Conservation (phyloP, 1,140 invertebrate species). For the Brachionus calyciflorus region DNA sequence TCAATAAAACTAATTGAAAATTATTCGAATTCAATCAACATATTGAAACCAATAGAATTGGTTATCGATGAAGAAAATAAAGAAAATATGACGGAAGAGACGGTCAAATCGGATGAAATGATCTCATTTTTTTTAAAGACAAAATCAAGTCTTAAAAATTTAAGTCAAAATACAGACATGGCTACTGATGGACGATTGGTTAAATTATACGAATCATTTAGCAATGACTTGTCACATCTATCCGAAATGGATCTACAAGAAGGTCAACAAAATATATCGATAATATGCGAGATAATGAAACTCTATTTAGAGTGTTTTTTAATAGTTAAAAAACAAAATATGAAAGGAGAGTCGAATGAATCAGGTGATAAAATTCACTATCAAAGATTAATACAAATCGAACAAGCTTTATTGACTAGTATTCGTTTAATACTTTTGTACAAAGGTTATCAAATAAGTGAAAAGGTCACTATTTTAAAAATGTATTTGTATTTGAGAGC, state of each 20-base stretch:
- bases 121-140: slow-evolving; percentile 33
- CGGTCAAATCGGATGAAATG: not conserved
- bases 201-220: not conserved
- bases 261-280: not conserved
- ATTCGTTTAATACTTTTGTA: slow-evolving; percentile 24
- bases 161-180: not conserved
- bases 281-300: slow-evolving; percentile 36
- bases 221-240: not conserved
- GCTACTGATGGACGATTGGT: not conserved
- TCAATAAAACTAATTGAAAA: slow-evolving; percentile 64
- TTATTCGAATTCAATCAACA: not conserved
- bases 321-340: not conserved
- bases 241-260: slow-evolving; percentile 16
- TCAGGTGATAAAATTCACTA: slow-evolving; percentile 18
- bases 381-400: slow-evolving; percentile 32
- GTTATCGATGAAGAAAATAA: not conserved
- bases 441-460: slow-evolving; percentile 23
- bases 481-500: slow-evolving; percentile 39
- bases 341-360: not conserved
- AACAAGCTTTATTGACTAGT: slow-evolving; percentile 8
- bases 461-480: slow-evolving; percentile 20
- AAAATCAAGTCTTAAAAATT: slow-evolving; percentile 16
- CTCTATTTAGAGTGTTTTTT: not conserved
- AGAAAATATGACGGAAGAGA: not conserved
- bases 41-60: not conserved